Base-by-base conservation (phyloP, 2,797 vertebrate genomes). In the Phoebastria nigripes region DNA sequence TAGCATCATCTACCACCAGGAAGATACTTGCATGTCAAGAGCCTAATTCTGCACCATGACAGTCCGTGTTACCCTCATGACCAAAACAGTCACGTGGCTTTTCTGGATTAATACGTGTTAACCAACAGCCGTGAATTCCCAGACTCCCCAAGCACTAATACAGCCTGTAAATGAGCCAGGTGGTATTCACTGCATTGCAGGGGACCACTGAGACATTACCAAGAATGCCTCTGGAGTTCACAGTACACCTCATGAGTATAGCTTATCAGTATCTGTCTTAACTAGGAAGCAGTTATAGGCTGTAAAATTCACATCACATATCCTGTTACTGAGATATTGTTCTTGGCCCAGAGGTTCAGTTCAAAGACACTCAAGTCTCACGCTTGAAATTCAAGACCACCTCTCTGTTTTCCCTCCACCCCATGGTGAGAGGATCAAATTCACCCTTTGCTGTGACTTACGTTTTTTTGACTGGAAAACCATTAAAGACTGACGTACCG, bases 341-440 rank as follows among this genome's bases (percentile, higher is more conserved):
- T 96, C 97, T 96, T 94, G 94, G 95, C 77, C 92, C 18, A 65
- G 59, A 90, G 69, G 80, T 88, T 86, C 72, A 47, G 67, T 92
- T 94, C 93, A 52, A 59, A 96, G 94, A 71, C 90, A 89, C 52
- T 44, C 51, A 83, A 90, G 33, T 51, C 71, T 51, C 78, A 55
- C 26, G 65, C 46, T 46, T 70, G 63, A 85, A 88, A 82, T 82
- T 84, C 71, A 82, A 97, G 93, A 87, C 58, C 78, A 93, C 84
- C 71, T 85, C 89, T 91, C 54, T 58, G 35, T 77, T 86, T 70
- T 82, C 61, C 28, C 55, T 77, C n/a, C 25, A 78, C 52, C 89
- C 63, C 79, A 71, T 5, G 35, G 71, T 51, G 72, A 94, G 49
- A 22, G 59, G 63, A 89, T 94, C 91, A 81, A 93, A 63, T 88